phyloP scores from a whole-genome alignment of 2,888 invertebrate genomes.

The Caenorhabditis japonica region DNA sequence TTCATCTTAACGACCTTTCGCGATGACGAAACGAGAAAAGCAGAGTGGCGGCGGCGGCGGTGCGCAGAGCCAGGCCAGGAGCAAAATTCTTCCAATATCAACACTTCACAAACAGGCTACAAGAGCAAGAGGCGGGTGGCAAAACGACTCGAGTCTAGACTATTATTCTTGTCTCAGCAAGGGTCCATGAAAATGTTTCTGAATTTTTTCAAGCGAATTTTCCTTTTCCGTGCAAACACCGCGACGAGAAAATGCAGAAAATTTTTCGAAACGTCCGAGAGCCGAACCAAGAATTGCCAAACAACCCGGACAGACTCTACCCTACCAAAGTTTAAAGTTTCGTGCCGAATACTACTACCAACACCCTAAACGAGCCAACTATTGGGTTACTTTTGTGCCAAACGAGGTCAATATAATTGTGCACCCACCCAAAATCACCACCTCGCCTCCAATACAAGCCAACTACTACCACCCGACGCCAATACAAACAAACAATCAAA shows the following conservation, averaged over 20 bases:
- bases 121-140: conserved; percentile 21
- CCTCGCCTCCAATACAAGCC: not conserved
- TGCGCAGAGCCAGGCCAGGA: conserved; percentile 16
- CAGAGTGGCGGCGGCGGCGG: conserved; percentile 22
- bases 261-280: too few species aligned
- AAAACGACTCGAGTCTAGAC: conserved; percentile 16
- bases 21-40: conserved; percentile 10
- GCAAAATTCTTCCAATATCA: conserved; percentile 30
- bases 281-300: too few species aligned
- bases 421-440: conserved; percentile 6
- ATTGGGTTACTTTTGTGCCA: too few species aligned
- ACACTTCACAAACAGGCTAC: conserved; percentile 22
- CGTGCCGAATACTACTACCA: too few species aligned
- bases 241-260: too few species aligned
- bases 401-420: conserved; percentile 18
- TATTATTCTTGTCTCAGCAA: not conserved
- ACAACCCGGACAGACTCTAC: too few species aligned
- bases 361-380: too few species aligned
- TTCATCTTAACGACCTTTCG: conserved; percentile 27
- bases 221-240: too few species aligned
- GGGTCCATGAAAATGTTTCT: not conserved
- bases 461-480: conserved; percentile 4
- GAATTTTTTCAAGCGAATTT: too few species aligned
- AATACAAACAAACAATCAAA: conserved; percentile 50
- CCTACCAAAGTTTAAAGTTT: too few species aligned